phyloP scores from a whole-genome alignment of 2,797 vertebrate genomes.

The Tokudaia tokunoshimensis region DNA sequence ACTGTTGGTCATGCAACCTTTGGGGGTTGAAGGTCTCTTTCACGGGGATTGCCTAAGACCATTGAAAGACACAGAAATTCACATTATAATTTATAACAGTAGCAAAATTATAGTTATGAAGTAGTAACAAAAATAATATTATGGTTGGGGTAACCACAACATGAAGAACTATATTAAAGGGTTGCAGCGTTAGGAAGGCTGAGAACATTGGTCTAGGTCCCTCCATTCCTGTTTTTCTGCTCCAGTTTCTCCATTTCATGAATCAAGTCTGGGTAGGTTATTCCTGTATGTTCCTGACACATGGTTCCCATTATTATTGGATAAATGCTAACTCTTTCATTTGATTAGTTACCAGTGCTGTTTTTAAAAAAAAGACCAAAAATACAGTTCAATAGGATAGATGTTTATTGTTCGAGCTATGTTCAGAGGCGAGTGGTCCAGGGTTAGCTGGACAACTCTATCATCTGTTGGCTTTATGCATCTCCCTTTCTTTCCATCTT shows the following conservation, averaged over 20 bases:
- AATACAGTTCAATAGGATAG: not conserved
- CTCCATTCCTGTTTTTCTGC: not conserved
- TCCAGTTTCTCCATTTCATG: not conserved
- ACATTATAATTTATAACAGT: not conserved
- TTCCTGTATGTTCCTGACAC: not conserved
- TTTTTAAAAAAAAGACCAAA: not conserved
- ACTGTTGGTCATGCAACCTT: not conserved
- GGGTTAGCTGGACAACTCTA: not conserved
- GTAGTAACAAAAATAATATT: not conserved
- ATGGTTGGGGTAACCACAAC: not conserved
- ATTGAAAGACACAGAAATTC: not conserved
- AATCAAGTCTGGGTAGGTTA: not conserved
- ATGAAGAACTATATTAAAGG: not conserved
- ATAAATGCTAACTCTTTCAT: conserved; percentile 28
- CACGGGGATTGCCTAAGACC: not conserved
- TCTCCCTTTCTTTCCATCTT: not conserved
- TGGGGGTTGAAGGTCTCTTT: not conserved
- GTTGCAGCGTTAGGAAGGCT: not conserved
- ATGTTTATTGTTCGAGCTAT: not conserved
- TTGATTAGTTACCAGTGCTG: not conserved
- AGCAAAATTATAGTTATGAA: not conserved
- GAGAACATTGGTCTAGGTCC: fast-evolving
- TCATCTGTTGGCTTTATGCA: not conserved
- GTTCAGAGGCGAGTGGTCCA: not conserved
- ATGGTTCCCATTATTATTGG: not conserved